These are phyloP conservation scores for Sipha flava DNA, from an alignment of 1,140 invertebrate species.

Conservation along the genomic window DNA sequence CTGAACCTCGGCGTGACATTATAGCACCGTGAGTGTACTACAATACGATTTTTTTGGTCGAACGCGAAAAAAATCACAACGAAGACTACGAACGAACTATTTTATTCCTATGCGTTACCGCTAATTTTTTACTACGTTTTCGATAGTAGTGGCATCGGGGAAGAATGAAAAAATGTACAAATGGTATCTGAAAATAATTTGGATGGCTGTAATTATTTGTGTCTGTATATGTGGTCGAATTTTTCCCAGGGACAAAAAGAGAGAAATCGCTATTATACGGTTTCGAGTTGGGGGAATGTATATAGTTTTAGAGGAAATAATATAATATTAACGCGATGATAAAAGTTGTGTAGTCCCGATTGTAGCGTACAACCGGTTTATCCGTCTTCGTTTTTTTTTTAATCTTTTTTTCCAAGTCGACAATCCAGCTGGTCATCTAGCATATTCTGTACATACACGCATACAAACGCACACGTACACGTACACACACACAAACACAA, in stretches of 20 bases:
- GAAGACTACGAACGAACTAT: no score
- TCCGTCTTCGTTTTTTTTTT: background rate
- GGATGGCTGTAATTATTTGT: background rate
- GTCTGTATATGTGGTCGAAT: background rate
- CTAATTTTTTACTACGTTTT: background rate
- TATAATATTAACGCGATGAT: slow-evolving; percentile 7
- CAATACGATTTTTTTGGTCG: background rate
- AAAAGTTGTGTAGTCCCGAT: slow-evolving; percentile 9
- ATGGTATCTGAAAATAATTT: background rate
- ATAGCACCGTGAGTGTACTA: background rate
- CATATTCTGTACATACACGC: no score
- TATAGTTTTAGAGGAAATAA: slow-evolving; percentile 1
- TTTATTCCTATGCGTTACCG: background rate
- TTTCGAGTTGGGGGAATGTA: background rate
- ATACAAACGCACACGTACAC: background rate
- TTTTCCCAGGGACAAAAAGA: background rate
- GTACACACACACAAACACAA: background rate
- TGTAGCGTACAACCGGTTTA: slow-evolving; percentile 19
- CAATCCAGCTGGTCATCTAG: slow-evolving; percentile 7
- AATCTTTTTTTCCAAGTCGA: background rate
- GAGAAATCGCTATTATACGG: background rate
- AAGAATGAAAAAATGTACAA: background rate
- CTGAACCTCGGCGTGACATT: background rate
- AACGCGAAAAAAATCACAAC: background rate
- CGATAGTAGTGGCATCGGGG: background rate